Evolutionary conservation across 2,113 vertebrate species (phyloP).

Genomic region (Promerops cafer): DNA sequence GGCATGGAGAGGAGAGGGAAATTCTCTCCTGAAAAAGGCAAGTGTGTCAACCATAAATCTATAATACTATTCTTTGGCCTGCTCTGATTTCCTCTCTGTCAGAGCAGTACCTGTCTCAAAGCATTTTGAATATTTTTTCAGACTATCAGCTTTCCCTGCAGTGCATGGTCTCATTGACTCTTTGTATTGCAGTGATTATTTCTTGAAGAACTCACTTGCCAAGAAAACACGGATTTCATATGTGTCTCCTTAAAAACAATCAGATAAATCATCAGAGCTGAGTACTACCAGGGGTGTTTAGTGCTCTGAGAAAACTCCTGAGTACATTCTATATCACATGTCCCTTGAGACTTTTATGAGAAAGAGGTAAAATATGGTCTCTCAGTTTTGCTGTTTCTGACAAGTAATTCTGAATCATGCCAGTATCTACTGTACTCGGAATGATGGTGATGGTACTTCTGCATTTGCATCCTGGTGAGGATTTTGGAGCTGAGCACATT

Average conservation of each 20-base stretch:
- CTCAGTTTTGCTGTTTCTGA: not conserved
- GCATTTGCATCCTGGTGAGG: not conserved
- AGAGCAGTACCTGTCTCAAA: not conserved
- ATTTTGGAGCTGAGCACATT: not conserved
- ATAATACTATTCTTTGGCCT: not conserved
- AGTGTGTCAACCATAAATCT: not conserved
- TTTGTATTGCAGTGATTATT: not conserved
- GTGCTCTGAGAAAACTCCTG: not conserved
- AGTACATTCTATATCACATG: not conserved
- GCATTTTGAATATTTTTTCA: not conserved
- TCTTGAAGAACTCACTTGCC: not conserved
- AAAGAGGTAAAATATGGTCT: not conserved
- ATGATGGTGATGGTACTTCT: not conserved
- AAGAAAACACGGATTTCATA: not conserved
- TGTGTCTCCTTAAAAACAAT: not conserved
- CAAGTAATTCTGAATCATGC: not conserved
- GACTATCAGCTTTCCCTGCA: not conserved
- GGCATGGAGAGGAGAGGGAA: not conserved
- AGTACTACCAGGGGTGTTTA: rapidly evolving
- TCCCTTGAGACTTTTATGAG: not conserved
- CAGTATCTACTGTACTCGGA: not conserved
- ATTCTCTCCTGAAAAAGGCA: not conserved
- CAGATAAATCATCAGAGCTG: not conserved
- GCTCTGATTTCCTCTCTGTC: not conserved
- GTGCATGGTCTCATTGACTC: not conserved